phyloP scores from a whole-genome alignment of 2,888 invertebrate species.

The Drosophila antonietae region DNA sequence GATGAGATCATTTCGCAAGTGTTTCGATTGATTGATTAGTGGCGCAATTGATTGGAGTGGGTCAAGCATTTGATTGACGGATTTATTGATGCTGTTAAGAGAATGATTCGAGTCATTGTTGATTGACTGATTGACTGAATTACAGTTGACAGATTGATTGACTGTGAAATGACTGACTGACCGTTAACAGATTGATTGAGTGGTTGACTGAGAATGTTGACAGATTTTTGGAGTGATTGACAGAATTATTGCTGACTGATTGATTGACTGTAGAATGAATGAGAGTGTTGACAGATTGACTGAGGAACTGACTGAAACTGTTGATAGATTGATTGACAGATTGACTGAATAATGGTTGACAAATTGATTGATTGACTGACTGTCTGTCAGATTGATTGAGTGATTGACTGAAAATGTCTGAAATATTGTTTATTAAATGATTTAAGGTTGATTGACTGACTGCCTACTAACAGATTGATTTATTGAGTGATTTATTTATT shows the following conservation, averaged over 20 bases:
- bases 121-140: background rate
- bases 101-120: background rate
- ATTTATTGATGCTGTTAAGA: no score
- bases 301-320: background rate
- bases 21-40: background rate
- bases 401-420: no score
- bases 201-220: no score
- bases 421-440: no score
- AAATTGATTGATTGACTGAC: no score
- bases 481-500: background rate
- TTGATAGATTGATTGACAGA: background rate
- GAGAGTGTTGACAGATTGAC: background rate
- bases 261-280: background rate
- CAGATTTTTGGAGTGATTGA: background rate
- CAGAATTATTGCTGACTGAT: background rate
- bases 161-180: background rate
- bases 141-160: no score
- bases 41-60: background rate
- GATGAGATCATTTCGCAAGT: background rate
- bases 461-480: background rate
- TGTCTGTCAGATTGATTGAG: no score
- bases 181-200: background rate
- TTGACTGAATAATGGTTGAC: background rate
- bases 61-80: background rate
- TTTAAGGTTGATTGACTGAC: background rate